Conservation (phyloP, 2,797 vertebrate genomes). For the Tenualosa ilisha region DNA sequence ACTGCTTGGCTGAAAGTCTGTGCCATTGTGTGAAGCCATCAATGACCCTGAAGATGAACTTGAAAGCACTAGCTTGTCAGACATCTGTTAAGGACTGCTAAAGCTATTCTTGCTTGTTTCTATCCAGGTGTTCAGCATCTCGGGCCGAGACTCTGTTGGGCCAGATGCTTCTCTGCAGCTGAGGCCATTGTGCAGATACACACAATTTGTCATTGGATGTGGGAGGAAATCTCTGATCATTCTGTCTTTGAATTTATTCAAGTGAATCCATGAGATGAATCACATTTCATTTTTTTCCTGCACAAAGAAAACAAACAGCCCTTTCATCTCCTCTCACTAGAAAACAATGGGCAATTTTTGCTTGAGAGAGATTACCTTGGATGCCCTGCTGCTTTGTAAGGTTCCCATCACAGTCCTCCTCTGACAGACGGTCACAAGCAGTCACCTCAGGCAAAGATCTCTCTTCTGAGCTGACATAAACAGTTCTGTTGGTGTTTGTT, state of each 20-base stretch:
- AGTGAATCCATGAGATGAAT: background rate
- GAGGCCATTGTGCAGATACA: background rate
- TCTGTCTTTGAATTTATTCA: background rate
- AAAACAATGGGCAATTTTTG: background rate
- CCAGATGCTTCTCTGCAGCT: background rate
- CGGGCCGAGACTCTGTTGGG: background rate
- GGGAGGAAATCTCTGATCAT: background rate
- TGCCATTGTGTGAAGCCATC: background rate
- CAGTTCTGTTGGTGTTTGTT: background rate
- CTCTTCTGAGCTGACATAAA: background rate
- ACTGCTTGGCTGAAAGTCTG: background rate
- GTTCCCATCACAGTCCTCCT: background rate
- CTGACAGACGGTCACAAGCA: background rate
- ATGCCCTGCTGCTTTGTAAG: background rate
- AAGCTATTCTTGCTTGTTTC: background rate
- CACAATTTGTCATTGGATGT: background rate
- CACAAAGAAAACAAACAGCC: no score
- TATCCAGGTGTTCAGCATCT: background rate
- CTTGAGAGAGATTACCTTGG: background rate
- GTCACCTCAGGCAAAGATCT: background rate
- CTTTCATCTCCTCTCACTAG: background rate
- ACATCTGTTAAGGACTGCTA: background rate
- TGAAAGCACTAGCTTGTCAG: background rate
- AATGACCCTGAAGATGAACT: background rate
- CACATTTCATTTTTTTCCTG: background rate